Base-by-base conservation (phyloP, 2,888 invertebrate genomes). In the Autographa gamma region DNA sequence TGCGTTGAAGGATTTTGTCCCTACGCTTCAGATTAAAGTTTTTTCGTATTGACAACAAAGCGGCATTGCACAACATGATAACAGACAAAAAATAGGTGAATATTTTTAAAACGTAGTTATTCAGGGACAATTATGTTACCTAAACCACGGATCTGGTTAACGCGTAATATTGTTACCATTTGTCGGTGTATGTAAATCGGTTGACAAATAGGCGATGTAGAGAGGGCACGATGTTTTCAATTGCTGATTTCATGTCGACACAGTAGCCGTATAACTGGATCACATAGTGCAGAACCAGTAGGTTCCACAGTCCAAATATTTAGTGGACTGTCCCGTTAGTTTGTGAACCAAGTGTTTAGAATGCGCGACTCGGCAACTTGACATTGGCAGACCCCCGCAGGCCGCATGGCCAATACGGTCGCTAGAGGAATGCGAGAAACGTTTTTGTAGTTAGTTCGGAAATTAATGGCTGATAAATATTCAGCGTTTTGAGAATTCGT, bases 1-100 rank as follows among this genome's bases (percentile, higher is more conserved):
- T 82, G 84, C 85, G 86, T 60, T 76, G 85, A 85, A 92, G 91
- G 92, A 88, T 88, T 90, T 89, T 87, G 80, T 66, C 41, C 69
- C 63, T 77, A 65, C 62, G 62, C 69, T 77, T 73, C 38, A 67
- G 43, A 74, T 66, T 62, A 80, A 80, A 54, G 56, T 62, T 48
- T 63, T 62, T 62, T 72, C 16, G 31, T 59, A 32, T 61, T 25
- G 13, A 63, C 54, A 52, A 48, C n/a, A n/a, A 25, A 11, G 7
- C 0, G 11, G 14, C 19, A 41, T 56, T 41, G 19, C 38, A 38
- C 18, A 38, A 58, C 7, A 43, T 38, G 16, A 56, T n/a, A 71
- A 81, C 78, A 74, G 63, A 31, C 6, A 32, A 32, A 59, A 59
- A 59, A 59, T 59, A n/a, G 58, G 14, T 58, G 7, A 16, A 16